A percentile compares a stretch with the other conserved stretches of the same genome.
Evolutionary conservation across 2,888 invertebrate genomes (phyloP).

Genomic region (Apamea epomidion): DNA sequence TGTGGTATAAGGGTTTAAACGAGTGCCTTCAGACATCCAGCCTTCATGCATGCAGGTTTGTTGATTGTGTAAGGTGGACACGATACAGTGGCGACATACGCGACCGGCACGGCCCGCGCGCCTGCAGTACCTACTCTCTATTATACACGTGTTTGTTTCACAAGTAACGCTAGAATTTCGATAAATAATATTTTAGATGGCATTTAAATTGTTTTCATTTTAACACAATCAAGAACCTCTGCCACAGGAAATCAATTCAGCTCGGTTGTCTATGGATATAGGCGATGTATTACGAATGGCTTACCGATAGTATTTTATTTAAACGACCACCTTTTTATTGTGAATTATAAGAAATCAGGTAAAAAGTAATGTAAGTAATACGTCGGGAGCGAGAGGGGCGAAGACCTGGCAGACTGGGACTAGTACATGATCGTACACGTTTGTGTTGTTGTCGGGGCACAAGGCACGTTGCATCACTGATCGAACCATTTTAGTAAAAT

Average conservation of each 20-base stretch:
- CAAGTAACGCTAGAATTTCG: constrained; percentile 59
- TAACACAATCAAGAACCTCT: constrained; percentile 74
- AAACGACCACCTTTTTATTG: constrained; percentile 60
- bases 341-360: constrained; percentile 50
- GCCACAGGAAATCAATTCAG: constrained; percentile 67
- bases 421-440: constrained; percentile 50
- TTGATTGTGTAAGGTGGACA: constrained; percentile 83
- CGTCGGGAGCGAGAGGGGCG: constrained; percentile 49
- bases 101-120: constrained; percentile 3
- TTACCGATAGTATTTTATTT: constrained; percentile 74
- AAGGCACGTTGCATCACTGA: constrained; percentile 85
- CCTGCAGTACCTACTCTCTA: constrained; percentile 29
- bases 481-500: constrained; percentile 73
- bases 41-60: constrained; percentile 87
- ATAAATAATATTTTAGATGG: constrained; percentile 52
- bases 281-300: constrained; percentile 71
- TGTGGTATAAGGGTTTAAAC: constrained; percentile 86
- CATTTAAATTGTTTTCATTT: constrained; percentile 63
- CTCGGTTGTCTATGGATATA: constrained; percentile 71
- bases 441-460: constrained; percentile 76
- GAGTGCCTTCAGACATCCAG: constrained; percentile 90
- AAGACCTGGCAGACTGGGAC: constrained; percentile 48
- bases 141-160: constrained; percentile 46
- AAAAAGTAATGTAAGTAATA: constrained; percentile 56
- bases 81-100: constrained; percentile 69